Percentiles rank a stretch among this genome's conserved stretches.
phyloP scores from a whole-genome alignment of 2,797 vertebrate species.

The Phalloptychus januarius region DNA sequence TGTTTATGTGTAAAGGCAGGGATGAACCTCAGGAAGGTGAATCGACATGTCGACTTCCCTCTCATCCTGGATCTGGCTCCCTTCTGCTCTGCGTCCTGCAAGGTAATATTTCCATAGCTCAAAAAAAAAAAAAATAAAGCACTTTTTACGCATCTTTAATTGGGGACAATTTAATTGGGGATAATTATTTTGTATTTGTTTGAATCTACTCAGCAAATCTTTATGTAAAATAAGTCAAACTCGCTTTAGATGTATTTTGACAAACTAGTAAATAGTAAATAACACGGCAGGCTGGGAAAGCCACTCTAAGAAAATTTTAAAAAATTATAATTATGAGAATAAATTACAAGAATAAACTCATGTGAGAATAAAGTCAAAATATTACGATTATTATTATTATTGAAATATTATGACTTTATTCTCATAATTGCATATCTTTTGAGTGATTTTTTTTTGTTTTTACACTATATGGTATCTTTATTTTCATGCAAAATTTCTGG shows the following conservation, averaged over 20 bases:
- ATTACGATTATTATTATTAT: no score
- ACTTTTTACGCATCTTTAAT: not conserved
- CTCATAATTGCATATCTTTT: no score
- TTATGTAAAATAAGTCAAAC: not conserved
- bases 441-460: no score
- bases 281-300: no score
- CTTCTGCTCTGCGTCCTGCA: slow-evolving; percentile 94
- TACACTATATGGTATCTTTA: not conserved
- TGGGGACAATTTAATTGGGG: no score
- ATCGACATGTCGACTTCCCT: slow-evolving; percentile 96
- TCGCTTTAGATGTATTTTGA: not conserved
- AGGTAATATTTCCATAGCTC: slow-evolving; percentile 74
- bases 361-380: no score
- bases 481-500: not conserved
- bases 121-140: not conserved
- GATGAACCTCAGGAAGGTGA: slow-evolving; percentile 95
- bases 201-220: not conserved
- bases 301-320: no score
- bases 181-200: not conserved
- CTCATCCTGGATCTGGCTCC: slow-evolving; percentile 91
- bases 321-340: no score
- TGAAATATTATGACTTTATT: no score
- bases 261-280: no score
- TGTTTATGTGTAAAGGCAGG: slow-evolving; percentile 83
- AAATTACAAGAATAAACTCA: no score